Evolutionary conservation across 2,888 invertebrate genomes (phyloP), one percentile per base, ranked within the genome.

Genomic region (Thera britannica): DNA sequence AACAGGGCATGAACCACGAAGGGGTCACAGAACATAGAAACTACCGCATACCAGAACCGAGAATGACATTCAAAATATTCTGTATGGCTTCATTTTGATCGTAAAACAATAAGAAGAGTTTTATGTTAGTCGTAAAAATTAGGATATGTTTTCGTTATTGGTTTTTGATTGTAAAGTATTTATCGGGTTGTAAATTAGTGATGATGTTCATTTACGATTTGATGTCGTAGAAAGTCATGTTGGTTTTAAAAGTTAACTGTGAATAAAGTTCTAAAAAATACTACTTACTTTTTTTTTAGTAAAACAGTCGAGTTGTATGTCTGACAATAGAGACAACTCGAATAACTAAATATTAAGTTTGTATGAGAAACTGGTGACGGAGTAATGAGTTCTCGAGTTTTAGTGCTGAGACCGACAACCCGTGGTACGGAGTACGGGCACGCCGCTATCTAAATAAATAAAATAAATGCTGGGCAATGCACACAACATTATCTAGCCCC

Each of bases 61-160:
- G 68, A 71, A 60, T 56, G 55, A 66, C 69, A 67, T 70, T 71
- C 49, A 71, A 65, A 68, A 67, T 64, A 60, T 65, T 61, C 59
- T 63, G 59, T 70, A 76, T 75, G 70, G 62, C 75, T 74, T 74
- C 72, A 77, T 74, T 72, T 71, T 55, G 68, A 71, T 74, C 74
- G 72, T 77, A 72, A 77, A 77, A 77, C 76, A 77, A 77, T 73
- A 72, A 74, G 68, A 67, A 61, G 68, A 73, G 66, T 67, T 75
- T 77, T 75, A 73, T 75, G 65, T 61, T 59, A 54, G 57, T 72
- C 74, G 71, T 75, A 72, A 75, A 75, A 72, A 74, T 74, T 75
- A 74, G 74, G 74, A 74, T 70, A 66, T 72, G 70, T 75, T 69
- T 72, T 73, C 67, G 61, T 72, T 70, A 74, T 68, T 70, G 52